These are phyloP conservation scores for Actenoides lindsayi DNA, from an alignment of 2,113 vertebrate genomes.

Conservation along the genomic window DNA sequence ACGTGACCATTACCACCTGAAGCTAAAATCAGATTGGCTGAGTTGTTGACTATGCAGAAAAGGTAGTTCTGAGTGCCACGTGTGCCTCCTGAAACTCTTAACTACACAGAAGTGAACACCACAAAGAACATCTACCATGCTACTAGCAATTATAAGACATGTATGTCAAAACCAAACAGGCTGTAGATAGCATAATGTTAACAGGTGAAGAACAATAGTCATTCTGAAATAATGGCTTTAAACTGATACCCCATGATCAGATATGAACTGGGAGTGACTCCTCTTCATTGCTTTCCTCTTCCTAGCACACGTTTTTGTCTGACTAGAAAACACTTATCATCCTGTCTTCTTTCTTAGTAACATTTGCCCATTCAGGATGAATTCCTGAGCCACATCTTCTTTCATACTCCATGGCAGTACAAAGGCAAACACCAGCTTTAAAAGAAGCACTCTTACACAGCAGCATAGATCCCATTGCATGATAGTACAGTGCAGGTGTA, in stretches of 20 bases:
- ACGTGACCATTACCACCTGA: not conserved
- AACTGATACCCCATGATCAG: not conserved
- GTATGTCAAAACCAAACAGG: not conserved
- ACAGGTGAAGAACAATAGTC: not conserved
- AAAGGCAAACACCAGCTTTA: not conserved
- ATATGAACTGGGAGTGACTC: not conserved
- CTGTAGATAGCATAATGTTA: not conserved
- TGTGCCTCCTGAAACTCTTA: not conserved
- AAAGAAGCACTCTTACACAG: not conserved
- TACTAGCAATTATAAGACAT: not conserved
- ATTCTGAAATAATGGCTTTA: not conserved
- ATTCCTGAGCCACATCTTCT: rapidly evolving
- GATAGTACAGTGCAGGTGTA: not conserved
- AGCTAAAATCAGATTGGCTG: not conserved
- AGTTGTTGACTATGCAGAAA: not conserved
- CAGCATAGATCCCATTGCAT: not conserved
- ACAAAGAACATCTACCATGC: not conserved
- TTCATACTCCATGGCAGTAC: rapidly evolving
- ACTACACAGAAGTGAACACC: not conserved
- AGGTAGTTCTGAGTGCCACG: not conserved
- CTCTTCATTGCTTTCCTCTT: not conserved
- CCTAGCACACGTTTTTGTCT: not conserved
- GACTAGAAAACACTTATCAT: not conserved
- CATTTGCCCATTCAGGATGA: not conserved
- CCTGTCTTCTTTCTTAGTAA: not conserved